A percentile compares a stretch with the other conserved stretches of the same genome.
These are phyloP conservation scores for Merodon equestris DNA, from an alignment of 2,888 invertebrate genomes.

Conservation along the genomic window DNA sequence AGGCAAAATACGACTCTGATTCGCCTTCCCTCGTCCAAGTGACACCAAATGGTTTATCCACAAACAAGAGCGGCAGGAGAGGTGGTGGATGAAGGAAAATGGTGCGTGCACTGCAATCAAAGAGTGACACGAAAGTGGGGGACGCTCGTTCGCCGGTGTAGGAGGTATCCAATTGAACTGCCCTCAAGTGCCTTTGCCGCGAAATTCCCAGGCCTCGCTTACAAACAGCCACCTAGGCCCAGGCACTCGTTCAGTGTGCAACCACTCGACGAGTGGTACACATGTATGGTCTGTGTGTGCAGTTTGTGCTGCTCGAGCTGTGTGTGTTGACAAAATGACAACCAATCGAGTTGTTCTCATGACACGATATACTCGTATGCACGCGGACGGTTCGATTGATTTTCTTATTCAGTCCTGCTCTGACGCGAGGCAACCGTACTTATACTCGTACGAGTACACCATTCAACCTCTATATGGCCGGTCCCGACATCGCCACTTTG, in stretches of 20 bases:
- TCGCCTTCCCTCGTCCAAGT: slow-evolving; percentile 45
- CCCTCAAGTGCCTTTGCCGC: slow-evolving; percentile 55
- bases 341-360: slow-evolving; percentile 74
- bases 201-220: slow-evolving; percentile 60
- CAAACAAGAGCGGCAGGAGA: no score
- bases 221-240: no score
- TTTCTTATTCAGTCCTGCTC: slow-evolving; percentile 54
- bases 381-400: slow-evolving; percentile 49
- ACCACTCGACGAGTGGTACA: background rate
- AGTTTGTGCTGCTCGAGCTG: no score
- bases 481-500: background rate
- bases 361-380: slow-evolving; percentile 41
- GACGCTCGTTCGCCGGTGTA: slow-evolving; percentile 34
- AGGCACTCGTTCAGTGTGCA: slow-evolving; percentile 30
- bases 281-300: background rate
- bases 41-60: slow-evolving; percentile 52
- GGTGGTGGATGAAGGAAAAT: slow-evolving; percentile 26
- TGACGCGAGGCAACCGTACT: no score
- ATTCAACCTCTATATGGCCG: slow-evolving; percentile 12
- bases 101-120: slow-evolving; percentile 63
- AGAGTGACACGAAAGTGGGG: slow-evolving; percentile 55
- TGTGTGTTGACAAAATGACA: slow-evolving; percentile 74
- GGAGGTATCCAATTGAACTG: slow-evolving; percentile 66
- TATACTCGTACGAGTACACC: slow-evolving; percentile 9
- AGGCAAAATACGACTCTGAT: slow-evolving; percentile 37